Conservation (phyloP, 2,797 vertebrate genomes). For the Cossypha niveicapilla region DNA sequence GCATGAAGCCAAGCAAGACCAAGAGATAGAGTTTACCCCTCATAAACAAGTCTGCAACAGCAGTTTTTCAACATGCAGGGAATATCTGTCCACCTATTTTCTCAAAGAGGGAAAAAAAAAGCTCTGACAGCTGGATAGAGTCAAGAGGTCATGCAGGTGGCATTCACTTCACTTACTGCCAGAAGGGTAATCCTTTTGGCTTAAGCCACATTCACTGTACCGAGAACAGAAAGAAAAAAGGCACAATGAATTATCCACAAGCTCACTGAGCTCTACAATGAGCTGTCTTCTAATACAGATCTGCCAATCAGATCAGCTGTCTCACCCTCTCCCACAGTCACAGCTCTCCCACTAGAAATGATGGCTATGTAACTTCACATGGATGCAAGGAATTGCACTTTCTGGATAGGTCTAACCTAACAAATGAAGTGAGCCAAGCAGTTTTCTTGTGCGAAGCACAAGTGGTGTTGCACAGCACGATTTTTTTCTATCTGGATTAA, state of each 20-base stretch:
- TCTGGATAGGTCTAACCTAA: neutral
- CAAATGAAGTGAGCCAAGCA: neutral
- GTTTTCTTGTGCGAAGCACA: neutral
- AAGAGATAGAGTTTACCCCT: neutral
- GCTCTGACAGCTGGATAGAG: neutral
- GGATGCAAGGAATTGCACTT: neutral
- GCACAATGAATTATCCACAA: neutral
- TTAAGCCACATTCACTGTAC: neutral
- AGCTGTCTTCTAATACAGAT: neutral
- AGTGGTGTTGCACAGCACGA: neutral
- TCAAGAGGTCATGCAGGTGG: neutral
- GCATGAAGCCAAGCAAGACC: neutral
- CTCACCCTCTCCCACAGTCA: neutral
- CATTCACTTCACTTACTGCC: neutral
- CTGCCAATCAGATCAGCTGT: neutral
- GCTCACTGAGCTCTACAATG: neutral
- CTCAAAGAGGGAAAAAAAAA: neutral
- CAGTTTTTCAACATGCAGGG: neutral
- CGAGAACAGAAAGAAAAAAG: neutral
- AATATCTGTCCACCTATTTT: neutral
- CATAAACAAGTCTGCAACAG: neutral
- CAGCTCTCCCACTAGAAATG: neutral
- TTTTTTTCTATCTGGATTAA: neutral
- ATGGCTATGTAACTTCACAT: neutral
- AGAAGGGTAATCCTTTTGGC: neutral